Base-by-base conservation (phyloP, 2,797 vertebrate species). In the Botia kubotai region DNA sequence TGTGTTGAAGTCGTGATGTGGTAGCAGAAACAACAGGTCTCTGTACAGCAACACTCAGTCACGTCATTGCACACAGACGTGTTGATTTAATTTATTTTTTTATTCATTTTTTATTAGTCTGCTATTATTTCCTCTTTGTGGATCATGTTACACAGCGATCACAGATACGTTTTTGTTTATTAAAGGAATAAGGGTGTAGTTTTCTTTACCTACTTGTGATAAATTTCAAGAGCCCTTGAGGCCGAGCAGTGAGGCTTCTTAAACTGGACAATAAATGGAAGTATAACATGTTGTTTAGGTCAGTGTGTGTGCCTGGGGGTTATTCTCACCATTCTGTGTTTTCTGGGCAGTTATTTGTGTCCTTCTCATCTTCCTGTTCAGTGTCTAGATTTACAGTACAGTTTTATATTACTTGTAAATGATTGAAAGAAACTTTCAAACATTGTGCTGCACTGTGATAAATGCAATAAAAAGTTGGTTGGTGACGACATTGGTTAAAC, bases 51-150 rank as follows among this genome's bases (percentile, higher is more conserved):
- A 36, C 63, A 43, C 14, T 29, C 67, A 14, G 26, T 26, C 17
- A 55, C 14, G 53, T 55, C 39, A 65, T 55, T 65, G 63, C 66
- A 74, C 13, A 39, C 33, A 29, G 50, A 74, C 21, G 29, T 14
- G 29, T 13, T 63, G 80, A 76, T 39, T 66, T 63, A 52, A 75
- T 79, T 79, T 29, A 74, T 55, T 65, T 48, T 26, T 26, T 26
- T 26, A 26, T 26, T 26, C 23, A 26, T 26, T 26, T 6, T 36
- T 52, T 17, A 39, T 21, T 13, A 70, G 46, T 60, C 52, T 17
- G 14, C 72, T 79, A 26, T 26, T 53, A 69, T 72, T 52, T 2
- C 4, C 19, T 70, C 55, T 21, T 23, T 60, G 26, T 11, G 17
- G 29, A 36, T 8, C 52, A 48, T 53, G 19, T 68, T 60, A 55